phyloP scores from a whole-genome alignment of 2,113 vertebrate genomes.

The Hippopotamus amphibius region DNA sequence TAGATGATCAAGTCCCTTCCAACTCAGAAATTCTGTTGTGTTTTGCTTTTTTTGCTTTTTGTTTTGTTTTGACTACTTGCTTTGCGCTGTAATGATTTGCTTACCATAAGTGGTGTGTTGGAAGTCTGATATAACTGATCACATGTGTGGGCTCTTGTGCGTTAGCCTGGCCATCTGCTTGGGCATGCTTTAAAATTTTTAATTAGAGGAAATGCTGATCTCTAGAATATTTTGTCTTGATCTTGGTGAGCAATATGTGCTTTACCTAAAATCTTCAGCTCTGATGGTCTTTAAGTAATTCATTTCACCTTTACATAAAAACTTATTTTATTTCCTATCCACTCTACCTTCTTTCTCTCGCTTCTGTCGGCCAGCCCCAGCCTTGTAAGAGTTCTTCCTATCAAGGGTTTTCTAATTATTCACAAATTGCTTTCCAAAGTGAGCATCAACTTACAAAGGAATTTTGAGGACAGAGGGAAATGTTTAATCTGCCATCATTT shows the following conservation, averaged over 20 bases:
- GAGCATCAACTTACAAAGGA: background rate
- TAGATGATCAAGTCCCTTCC: background rate
- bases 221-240: background rate
- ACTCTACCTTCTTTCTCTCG: background rate
- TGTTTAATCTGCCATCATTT: background rate
- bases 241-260: background rate
- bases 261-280: background rate
- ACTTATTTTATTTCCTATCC: background rate
- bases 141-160: background rate
- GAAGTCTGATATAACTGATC: background rate
- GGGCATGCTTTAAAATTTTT: background rate
- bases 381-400: background rate
- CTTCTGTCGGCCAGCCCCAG: background rate
- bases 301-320: background rate
- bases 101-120: background rate
- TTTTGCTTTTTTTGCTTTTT: background rate
- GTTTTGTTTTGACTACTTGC: background rate
- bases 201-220: background rate
- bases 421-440: constrained; percentile 6
- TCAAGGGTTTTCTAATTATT: background rate
- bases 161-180: background rate
- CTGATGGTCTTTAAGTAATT: background rate
- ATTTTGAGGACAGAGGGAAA: background rate
- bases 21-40: background rate
- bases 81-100: background rate